Conservation (phyloP, 2,888 invertebrate genomes). For the Oeneis ivallda region DNA sequence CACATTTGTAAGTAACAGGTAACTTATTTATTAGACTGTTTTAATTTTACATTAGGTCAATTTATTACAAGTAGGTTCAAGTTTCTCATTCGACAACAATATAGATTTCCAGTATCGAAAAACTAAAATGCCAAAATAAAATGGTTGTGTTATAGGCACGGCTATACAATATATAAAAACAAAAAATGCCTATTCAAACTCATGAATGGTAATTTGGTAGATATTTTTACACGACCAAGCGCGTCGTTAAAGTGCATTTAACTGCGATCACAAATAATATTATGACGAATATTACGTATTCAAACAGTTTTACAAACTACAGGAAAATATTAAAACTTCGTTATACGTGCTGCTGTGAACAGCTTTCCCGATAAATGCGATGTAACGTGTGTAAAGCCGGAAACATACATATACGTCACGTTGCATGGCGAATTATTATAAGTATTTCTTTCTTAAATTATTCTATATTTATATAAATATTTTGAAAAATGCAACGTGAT, state of each 20-base stretch:
- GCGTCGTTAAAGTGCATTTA: slow-evolving; percentile 1
- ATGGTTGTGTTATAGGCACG: no score
- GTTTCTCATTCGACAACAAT: no score
- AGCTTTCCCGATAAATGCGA: neutral
- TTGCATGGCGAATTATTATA: no score
- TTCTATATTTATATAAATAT: no score
- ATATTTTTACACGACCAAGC: no score
- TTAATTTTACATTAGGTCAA: neutral
- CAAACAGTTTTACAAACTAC: slow-evolving; percentile 17
- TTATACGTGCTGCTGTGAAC: slow-evolving; percentile 7
- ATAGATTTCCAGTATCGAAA: no score
- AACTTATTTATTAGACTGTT: neutral
- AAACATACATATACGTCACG: neutral
- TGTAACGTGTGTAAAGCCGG: neutral
- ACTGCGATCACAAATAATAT: neutral
- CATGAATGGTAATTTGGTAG: no score
- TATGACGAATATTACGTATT: slow-evolving; percentile 14
- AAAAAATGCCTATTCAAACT: no score
- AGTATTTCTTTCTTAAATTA: no score
- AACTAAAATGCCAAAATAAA: no score
- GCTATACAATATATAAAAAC: no score
- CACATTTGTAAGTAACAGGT: neutral
- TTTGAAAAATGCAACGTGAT: no score
- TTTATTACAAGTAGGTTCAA: neutral
- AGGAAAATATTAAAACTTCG: slow-evolving; percentile 7